Evolutionary conservation across 2,888 invertebrate genomes (phyloP).

Genomic region (Leucophenga montana): DNA sequence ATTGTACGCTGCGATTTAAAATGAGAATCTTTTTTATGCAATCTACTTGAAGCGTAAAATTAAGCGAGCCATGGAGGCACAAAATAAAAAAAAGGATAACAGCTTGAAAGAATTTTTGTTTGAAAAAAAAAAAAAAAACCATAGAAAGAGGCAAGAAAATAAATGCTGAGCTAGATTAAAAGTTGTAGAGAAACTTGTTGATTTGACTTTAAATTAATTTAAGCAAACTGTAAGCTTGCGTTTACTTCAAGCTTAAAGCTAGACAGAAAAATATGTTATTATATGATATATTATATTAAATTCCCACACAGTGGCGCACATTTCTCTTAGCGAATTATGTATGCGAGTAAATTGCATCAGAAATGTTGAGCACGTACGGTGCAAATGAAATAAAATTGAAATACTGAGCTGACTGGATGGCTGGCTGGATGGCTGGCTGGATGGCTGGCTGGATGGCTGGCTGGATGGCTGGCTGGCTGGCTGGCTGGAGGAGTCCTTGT

Average conservation of each 20-base stretch:
- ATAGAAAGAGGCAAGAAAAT: too few relatives aligned
- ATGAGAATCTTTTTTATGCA: constrained; percentile 5
- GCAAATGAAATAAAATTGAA: constrained; percentile 50
- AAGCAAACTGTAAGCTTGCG: too few relatives aligned
- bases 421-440: neutral
- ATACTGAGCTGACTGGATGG: constrained; percentile 27
- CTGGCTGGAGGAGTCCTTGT: too few relatives aligned
- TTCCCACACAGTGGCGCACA: too few relatives aligned
- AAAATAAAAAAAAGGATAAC: neutral
- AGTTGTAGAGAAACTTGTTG: too few relatives aligned
- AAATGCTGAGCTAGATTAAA: too few relatives aligned
- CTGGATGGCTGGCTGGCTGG: neutral
- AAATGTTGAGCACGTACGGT: constrained; percentile 54
- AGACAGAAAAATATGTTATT: too few relatives aligned
- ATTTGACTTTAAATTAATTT: neutral
- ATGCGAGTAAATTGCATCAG: constrained; percentile 41
- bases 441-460: neutral
- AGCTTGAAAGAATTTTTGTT: neutral
- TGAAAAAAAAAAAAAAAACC: neutral
- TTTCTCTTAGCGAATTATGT: too few relatives aligned
- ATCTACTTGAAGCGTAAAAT: constrained; percentile 52
- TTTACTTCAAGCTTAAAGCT: too few relatives aligned
- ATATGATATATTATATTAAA: too few relatives aligned
- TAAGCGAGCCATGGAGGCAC: constrained; percentile 47
- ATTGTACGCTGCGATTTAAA: constrained; percentile 48